Evolutionary conservation across 2,797 vertebrate species (phyloP), one percentile per base, ranked within the genome.

Genomic region (Pagetopsis macropterus): DNA sequence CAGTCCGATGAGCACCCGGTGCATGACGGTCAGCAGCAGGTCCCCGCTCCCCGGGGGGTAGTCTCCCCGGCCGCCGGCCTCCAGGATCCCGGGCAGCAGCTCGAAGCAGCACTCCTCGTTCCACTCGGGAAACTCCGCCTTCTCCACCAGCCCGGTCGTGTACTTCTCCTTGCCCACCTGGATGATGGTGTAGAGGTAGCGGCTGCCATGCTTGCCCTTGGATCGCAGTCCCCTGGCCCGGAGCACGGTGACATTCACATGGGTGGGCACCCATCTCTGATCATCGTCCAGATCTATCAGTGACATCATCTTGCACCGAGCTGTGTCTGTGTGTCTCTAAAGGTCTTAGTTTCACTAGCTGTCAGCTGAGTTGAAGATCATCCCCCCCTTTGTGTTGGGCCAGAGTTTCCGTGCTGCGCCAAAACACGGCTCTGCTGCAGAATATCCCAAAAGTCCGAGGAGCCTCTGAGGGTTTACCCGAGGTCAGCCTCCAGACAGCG

Each of bases 101-200:
- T 98, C 97, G 90, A 99, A 96, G 55, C 95, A 90, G 67, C 96
- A 96, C 46, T 96, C 96, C 92, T 97, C 97, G 72, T 89, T 93
- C 97, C 97, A 98, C 79, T 95, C 94, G 1, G 97, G 96, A 75
- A 93, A 86, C n/a, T 79, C 85, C 63, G 94, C 96, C 91, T 96
- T 96, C 92, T 97, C 96, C 86, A 96, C 95, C 92, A 98, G 94
- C 58, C 96, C 95, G 11, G 97, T 98, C 91, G 96, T 96, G 94
- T 95, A 97, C 92, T 96, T 97, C 87, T 98, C 96, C 81, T 96
- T 96, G 65, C 96, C 97, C 90, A 98, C 94, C 95, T 98, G 96
- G 84, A 98, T 96, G 84, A 97, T 91, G 33, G 96, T 96, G 93
- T 97, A 98, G 27, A 97, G 95, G 88, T 98, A 97, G 88, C 96